A percentile compares a stretch with the other conserved stretches of the same genome.
phyloP scores from a whole-genome alignment of 2,113 vertebrate genomes.

The Calyptomena viridis region DNA sequence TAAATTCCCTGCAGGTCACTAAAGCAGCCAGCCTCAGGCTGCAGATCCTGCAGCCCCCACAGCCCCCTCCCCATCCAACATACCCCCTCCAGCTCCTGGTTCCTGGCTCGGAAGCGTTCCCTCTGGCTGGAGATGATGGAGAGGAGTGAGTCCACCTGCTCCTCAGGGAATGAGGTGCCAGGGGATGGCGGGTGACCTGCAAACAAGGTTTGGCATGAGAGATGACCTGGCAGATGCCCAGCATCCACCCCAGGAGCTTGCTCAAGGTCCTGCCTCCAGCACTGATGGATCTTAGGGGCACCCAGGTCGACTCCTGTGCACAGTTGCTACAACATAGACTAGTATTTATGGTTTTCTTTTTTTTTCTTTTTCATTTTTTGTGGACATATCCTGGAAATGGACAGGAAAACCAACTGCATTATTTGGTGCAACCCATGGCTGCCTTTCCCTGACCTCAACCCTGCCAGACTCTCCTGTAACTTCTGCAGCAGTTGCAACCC shows the following conservation, averaged over 20 bases:
- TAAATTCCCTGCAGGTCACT: background rate
- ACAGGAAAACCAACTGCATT: background rate
- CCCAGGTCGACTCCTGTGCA: background rate
- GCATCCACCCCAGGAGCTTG: background rate
- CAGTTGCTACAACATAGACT: background rate
- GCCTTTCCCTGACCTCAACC: background rate
- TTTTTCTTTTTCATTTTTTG: background rate
- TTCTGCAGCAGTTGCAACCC: background rate
- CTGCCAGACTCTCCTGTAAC: background rate
- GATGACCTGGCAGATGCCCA: accelerated
- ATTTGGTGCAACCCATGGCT: background rate
- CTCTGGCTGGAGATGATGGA: constrained; percentile 98
- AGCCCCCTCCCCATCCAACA: background rate
- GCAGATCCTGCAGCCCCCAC: background rate
- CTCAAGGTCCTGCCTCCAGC: accelerated
- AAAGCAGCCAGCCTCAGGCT: background rate
- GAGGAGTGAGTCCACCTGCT: constrained; percentile 92
- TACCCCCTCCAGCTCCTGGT: constrained; percentile 95
- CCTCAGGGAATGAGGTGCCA: constrained; percentile 76
- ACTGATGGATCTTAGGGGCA: accelerated
- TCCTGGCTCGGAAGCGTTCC: constrained; percentile 91
- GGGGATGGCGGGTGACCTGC: constrained; percentile 38
- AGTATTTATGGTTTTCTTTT: background rate
- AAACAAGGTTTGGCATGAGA: background rate
- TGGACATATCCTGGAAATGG: background rate